Conservation (phyloP, 1,140 invertebrate species). For the Lordiphosa collinella region DNA sequence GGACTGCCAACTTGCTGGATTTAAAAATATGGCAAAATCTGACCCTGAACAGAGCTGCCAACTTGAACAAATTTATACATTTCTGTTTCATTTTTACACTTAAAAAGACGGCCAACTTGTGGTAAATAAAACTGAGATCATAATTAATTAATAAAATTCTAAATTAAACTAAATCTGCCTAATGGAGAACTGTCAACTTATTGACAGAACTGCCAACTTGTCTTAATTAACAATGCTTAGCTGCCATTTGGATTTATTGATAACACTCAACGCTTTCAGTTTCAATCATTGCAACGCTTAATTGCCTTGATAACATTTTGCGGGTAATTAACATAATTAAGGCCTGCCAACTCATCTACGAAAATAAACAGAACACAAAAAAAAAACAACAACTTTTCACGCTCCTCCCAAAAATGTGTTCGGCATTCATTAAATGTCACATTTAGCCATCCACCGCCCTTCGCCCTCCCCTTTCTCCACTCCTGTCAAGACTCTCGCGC, state of each 20-base stretch:
- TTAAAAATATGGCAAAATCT: no score
- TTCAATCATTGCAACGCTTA: constrained; percentile 9
- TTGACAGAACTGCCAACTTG: no score
- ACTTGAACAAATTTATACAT: no score
- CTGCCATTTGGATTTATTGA: background rate
- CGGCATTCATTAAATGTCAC: constrained; percentile 66
- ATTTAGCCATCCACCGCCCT: constrained; percentile 26
- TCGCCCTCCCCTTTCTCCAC: background rate
- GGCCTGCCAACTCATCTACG: constrained; percentile 5
- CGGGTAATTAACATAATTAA: constrained; percentile 34
- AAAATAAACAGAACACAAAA: constrained; percentile 45
- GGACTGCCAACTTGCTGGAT: no score
- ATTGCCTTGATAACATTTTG: constrained; percentile 41
- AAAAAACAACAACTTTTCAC: constrained; percentile 14
- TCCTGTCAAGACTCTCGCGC: constrained; percentile 26
- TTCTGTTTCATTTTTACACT: no score
- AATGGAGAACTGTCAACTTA: no score
- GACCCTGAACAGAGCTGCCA: no score
- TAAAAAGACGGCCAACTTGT: no score
- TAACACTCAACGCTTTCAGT: constrained; percentile 10
- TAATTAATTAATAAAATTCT: no score
- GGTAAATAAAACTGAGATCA: no score
- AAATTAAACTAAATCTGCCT: no score
- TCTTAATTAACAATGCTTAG: no score
- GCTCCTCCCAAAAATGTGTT: constrained; percentile 41